Conservation (phyloP, 2,797 vertebrate species). For the Menidia menidia region DNA sequence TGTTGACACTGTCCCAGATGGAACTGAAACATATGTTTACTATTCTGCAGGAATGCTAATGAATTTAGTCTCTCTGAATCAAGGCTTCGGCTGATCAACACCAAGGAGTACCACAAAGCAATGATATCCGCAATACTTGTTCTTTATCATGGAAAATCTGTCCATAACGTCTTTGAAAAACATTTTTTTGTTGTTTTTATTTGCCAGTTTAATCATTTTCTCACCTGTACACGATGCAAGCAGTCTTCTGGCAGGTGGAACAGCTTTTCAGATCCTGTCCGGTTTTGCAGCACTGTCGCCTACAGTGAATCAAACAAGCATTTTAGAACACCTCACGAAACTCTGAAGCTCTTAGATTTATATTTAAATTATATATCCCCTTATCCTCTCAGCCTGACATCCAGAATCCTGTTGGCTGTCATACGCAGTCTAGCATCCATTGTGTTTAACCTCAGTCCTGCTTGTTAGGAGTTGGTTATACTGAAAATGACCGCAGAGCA, state of each 20-base stretch:
- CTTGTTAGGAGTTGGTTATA: constrained; percentile 72
- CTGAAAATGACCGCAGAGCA: constrained; percentile 72
- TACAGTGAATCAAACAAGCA: constrained; percentile 48
- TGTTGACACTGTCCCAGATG: constrained; percentile 12
- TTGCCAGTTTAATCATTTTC: constrained; percentile 16
- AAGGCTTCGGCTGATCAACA: constrained; percentile 2
- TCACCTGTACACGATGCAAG: constrained; percentile 98
- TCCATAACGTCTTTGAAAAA: constrained; percentile 6
- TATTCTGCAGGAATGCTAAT: constrained; percentile 1
- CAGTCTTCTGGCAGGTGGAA: constrained; percentile 93
- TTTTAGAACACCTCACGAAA: constrained; percentile 5
- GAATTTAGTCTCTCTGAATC: constrained; percentile 9
- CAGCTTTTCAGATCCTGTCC: constrained; percentile 94
- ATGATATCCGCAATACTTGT: constrained; percentile 1
- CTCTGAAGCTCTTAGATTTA: constrained; percentile 9
- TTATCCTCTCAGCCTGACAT: constrained; percentile 27
- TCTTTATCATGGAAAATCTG: not conserved
- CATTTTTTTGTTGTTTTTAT: constrained; percentile 1
- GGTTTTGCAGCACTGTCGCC: constrained; percentile 86
- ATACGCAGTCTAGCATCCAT: constrained; percentile 46
- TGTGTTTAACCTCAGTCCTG: constrained; percentile 44
- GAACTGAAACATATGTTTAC: not conserved
- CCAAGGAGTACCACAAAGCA: constrained; percentile 2
- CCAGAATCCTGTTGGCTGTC: constrained; percentile 33
- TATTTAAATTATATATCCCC: constrained; percentile 18